Conservation (phyloP, 2,113 vertebrate genomes). For the Saccopteryx leptura region DNA sequence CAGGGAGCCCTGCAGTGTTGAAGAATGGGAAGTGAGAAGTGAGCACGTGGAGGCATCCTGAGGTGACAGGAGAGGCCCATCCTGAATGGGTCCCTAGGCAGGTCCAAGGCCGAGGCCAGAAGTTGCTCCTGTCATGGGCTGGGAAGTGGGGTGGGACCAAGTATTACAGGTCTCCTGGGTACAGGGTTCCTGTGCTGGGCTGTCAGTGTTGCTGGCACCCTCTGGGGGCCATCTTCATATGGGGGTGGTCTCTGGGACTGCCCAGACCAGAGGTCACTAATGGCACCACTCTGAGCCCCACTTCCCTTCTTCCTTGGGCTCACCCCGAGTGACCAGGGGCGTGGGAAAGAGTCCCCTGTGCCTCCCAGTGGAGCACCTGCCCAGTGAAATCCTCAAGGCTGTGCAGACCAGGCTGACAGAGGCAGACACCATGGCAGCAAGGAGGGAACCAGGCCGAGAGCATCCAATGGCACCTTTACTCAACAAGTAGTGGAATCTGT, state of each 20-base stretch:
- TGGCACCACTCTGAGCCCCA: neutral
- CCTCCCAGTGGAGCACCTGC: neutral
- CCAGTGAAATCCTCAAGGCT: neutral
- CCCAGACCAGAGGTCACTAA: neutral
- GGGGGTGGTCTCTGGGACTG: too few species aligned
- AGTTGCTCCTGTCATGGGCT: neutral
- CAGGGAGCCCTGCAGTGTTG: neutral
- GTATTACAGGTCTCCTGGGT: fast-evolving
- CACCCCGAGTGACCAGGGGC: neutral
- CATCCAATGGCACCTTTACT: neutral
- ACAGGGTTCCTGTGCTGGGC: fast-evolving
- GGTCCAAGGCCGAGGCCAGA: neutral
- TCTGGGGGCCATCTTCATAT: too few species aligned
- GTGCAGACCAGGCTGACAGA: neutral
- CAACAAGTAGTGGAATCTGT: neutral
- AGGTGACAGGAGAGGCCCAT: neutral
- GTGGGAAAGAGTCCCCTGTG: fast-evolving
- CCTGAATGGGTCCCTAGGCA: neutral
- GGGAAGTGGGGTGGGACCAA: neutral
- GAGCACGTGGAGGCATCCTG: neutral
- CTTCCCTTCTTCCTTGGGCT: neutral
- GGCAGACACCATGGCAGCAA: neutral
- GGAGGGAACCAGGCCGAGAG: neutral
- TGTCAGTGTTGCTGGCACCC: too few species aligned
- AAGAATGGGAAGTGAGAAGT: neutral